Base-by-base conservation (phyloP, 2,113 vertebrate genomes). In the Pterocles gutturalis region DNA sequence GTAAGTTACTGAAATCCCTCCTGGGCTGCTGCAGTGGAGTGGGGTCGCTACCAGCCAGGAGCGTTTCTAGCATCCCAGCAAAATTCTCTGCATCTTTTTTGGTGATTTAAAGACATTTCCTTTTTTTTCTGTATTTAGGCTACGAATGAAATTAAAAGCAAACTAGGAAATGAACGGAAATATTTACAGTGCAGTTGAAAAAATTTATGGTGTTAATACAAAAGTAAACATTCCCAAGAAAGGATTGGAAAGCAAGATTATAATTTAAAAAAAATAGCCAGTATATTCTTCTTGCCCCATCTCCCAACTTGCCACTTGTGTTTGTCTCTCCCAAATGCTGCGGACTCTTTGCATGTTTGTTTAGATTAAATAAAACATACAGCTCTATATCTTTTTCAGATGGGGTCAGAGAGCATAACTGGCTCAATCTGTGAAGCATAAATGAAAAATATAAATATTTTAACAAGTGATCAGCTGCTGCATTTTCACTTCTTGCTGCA, bases 391-490 rank as follows among this genome's bases (percentile, higher is more conserved):
- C 9, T 75, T 73, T 84, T 91, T 58, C 25, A 43, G 48, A 62
- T 64, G 82, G 18, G 11, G 15, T 71, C 46, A 73, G 49, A 49
- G 66, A 87, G 28, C 26, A 16, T 69, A 66, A 67, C 62, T 89
- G 62, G 25, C 60, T 82, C 51, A 33, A 28, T 69, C 65, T 73
- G 5, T 66, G 64, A 71, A 75, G 53, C 64, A 70, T 75, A 95
- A 96, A 87, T 91, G 72, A 85, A 94, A 96, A 95, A 73, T 38
- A 77, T 64, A 81, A 96, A 96, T 94, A 97, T 96, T 96, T 93
- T 90, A 92, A 34, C 57, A 60, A 80, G 34, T 28, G 19, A 87
- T 45, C 53, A 83, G 65, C 76, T 73, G 54, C 48, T 90, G 25
- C 18, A 29, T 93, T 86, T 91, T 76, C 67, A 57, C 49, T 82